Conservation (phyloP, 2,888 invertebrate genomes). For the Gymnoscelis rufifasciata region DNA sequence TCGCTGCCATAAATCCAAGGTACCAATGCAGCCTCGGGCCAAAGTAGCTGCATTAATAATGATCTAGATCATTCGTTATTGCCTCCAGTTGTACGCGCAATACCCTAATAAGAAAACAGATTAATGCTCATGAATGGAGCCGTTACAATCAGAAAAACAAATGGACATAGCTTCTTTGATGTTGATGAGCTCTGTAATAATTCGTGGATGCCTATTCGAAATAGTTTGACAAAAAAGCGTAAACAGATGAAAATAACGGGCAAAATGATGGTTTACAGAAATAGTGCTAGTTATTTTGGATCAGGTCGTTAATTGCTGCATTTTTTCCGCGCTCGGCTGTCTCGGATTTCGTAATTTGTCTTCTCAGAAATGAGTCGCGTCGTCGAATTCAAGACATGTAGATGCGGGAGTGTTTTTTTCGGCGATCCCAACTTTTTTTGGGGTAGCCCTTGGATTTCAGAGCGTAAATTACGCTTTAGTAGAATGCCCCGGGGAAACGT, state of each 20-base stretch:
- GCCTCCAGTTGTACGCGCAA: constrained; percentile 40
- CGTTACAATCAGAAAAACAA: constrained; percentile 39
- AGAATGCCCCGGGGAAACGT: constrained; percentile 72
- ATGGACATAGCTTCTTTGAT: constrained; percentile 44
- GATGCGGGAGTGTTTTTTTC: constrained; percentile 49
- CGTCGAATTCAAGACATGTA: constrained; percentile 75
- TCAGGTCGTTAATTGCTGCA: constrained; percentile 72
- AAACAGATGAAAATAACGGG: constrained; percentile 65
- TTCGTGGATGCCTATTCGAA: constrained; percentile 41
- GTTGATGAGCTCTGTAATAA: constrained; percentile 42
- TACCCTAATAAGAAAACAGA: constrained; percentile 41
- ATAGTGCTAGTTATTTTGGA: constrained; percentile 64
- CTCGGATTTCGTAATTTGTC: constrained; percentile 76
- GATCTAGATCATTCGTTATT: constrained; percentile 59
- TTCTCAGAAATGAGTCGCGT: constrained; percentile 78
- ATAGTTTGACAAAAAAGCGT: constrained; percentile 55
- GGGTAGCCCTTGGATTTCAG: constrained; percentile 64
- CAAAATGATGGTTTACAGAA: constrained; percentile 61
- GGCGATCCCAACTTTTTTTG: constrained; percentile 18
- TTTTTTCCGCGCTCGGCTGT: constrained; percentile 70
- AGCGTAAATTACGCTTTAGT: constrained; percentile 76
- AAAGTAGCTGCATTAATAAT: constrained; percentile 59
- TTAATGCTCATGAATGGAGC: constrained; percentile 42
- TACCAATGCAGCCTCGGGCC: constrained; percentile 51
- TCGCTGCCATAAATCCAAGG: constrained; percentile 56